These are phyloP conservation scores for Atrina japonica DNA, from an alignment of 2,888 invertebrate genomes.

Conservation along the genomic window DNA sequence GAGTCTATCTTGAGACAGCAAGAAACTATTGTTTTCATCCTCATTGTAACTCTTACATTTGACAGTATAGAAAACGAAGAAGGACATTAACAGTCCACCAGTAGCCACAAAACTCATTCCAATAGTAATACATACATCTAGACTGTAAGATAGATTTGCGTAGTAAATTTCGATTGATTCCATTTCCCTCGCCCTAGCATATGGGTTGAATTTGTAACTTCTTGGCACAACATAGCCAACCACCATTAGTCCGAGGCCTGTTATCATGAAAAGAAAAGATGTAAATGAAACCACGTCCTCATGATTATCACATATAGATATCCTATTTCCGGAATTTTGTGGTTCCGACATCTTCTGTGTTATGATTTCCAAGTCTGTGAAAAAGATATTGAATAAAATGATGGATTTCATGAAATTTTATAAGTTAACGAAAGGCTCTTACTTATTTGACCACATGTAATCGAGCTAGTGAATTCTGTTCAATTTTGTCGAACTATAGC, in stretches of 20 bases:
- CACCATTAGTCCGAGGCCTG: slow-evolving; percentile 59
- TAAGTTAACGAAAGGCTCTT: too few species aligned
- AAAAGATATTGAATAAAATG: too few species aligned
- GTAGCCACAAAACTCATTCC: slow-evolving; percentile 64
- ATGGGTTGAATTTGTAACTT: slow-evolving; percentile 59
- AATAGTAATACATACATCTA: slow-evolving; percentile 61
- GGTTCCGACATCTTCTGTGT: too few species aligned
- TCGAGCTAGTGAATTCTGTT: too few species aligned
- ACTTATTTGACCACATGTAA: too few species aligned
- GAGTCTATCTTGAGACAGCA: too few species aligned
- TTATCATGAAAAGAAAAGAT: slow-evolving; percentile 48
- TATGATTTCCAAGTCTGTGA: too few species aligned
- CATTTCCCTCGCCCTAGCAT: slow-evolving; percentile 65
- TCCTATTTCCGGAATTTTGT: too few species aligned
- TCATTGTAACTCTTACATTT: not conserved
- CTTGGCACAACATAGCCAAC: slow-evolving; percentile 65
- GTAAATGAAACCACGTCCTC: slow-evolving; percentile 47
- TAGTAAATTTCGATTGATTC: slow-evolving; percentile 66
- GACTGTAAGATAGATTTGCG: slow-evolving; percentile 45
- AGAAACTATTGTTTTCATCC: too few species aligned
- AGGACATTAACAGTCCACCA: slow-evolving; percentile 57
- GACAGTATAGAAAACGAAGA: slow-evolving; percentile 30
- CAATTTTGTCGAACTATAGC: too few species aligned
- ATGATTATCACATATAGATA: too few species aligned
- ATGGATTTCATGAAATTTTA: too few species aligned